phyloP scores from a whole-genome alignment of 1,140 invertebrate species.

The Tetramorium simillimum region DNA sequence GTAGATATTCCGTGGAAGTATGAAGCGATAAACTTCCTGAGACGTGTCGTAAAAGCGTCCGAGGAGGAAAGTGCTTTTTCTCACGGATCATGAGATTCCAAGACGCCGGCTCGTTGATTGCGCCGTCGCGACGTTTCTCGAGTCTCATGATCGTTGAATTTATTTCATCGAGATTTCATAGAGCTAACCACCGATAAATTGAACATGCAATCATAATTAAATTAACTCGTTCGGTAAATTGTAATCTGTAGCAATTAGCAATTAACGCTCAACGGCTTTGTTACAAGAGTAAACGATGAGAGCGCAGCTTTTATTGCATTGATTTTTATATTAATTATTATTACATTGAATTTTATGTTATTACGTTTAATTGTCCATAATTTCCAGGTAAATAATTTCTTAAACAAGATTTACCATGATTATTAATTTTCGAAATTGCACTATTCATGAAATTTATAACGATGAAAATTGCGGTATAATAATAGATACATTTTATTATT shows the following conservation, averaged over 20 bases:
- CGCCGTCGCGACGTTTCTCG: slow-evolving; percentile 5
- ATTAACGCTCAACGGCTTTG: background rate
- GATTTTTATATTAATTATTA: slow-evolving; percentile 13
- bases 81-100: slow-evolving; percentile 44
- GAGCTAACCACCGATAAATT: slow-evolving; percentile 10
- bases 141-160: background rate
- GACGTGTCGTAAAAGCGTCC: slow-evolving; percentile 46
- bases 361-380: slow-evolving; percentile 27
- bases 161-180: background rate
- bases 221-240: slow-evolving; percentile 11
- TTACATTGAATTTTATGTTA: slow-evolving; percentile 26
- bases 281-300: slow-evolving; percentile 17
- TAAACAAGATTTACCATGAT: background rate
- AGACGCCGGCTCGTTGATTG: slow-evolving; percentile 20
- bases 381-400: slow-evolving; percentile 33
- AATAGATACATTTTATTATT: background rate
- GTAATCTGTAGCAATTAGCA: slow-evolving; percentile 20
- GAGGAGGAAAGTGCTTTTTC: slow-evolving; percentile 39
- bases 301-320: slow-evolving; percentile 25
- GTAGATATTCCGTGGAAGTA: slow-evolving; percentile 41
- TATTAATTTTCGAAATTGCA: slow-evolving; percentile 26
- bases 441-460: background rate
- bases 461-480: background rate
- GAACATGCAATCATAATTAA: slow-evolving; percentile 20
- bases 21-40: slow-evolving; percentile 45